Evolutionary conservation across 2,888 invertebrate species (phyloP).

Genomic region (Cephonodes hylas): DNA sequence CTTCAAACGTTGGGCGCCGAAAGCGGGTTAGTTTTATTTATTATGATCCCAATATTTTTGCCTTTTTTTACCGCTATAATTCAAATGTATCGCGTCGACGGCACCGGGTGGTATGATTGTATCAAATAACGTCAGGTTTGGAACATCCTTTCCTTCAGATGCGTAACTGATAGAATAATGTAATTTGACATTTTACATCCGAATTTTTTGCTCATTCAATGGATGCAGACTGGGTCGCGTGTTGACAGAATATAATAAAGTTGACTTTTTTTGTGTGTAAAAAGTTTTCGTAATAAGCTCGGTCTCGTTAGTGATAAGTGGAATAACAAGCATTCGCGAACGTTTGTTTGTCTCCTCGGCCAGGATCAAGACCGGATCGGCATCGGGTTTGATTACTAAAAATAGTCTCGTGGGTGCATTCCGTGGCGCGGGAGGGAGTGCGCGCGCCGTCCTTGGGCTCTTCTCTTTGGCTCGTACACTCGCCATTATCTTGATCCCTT

Average conservation of each 20-base stretch:
- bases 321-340: conserved; percentile 48
- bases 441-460: conserved; percentile 63
- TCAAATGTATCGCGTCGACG: conserved; percentile 50
- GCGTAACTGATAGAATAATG: conserved; percentile 12
- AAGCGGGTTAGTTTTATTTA: conserved; percentile 54
- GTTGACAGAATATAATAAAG: background rate
- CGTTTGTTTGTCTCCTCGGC: conserved; percentile 50
- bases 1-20: conserved; percentile 44
- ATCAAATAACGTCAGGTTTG: conserved; percentile 54
- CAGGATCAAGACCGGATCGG: conserved; percentile 48
- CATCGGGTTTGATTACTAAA: conserved; percentile 72
- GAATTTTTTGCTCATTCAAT: conserved; percentile 8
- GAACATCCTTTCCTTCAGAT: conserved; percentile 20
- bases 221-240: background rate
- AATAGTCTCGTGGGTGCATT: conserved; percentile 70
- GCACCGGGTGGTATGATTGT: conserved; percentile 57
- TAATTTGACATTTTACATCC: conserved; percentile 15
- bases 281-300: conserved; percentile 28
- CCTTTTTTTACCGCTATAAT: conserved; percentile 56
- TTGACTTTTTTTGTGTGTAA: conserved; percentile 1
- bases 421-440: conserved; percentile 44
- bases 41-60: conserved; percentile 42
- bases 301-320: conserved; percentile 42
- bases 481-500: conserved; percentile 71
- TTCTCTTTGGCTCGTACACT: conserved; percentile 52